Conservation (phyloP, 2,888 invertebrate species). For the Chrysolina haemoptera region DNA sequence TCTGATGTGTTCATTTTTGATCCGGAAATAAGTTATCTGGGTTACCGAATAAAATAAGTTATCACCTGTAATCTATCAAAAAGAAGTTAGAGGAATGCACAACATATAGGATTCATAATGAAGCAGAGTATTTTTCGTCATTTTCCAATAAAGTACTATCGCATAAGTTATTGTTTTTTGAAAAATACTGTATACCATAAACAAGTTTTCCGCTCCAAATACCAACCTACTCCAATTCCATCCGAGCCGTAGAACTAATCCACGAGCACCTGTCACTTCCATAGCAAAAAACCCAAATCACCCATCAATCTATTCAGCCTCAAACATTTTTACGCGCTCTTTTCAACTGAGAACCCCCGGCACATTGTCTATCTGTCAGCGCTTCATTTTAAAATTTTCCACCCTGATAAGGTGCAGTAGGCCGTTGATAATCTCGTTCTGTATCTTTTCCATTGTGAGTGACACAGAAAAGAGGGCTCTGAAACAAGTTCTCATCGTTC, state of each 20-base stretch:
- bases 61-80: too few species aligned
- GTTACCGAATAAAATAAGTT: too few species aligned
- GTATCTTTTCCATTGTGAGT: conserved; percentile 38
- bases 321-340: conserved; percentile 34
- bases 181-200: neutral
- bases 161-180: neutral
- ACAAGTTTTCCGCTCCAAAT: neutral
- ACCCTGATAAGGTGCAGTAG: conserved; percentile 47
- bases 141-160: neutral
- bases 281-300: conserved; percentile 39
- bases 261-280: conserved; percentile 38
- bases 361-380: conserved; percentile 40
- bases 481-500: neutral
- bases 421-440: conserved; percentile 44
- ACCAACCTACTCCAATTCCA: neutral
- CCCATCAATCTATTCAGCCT: conserved; percentile 42
- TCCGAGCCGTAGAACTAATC: neutral
- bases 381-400: conserved; percentile 44
- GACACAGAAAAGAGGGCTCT: neutral
- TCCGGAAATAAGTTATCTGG: too few species aligned
- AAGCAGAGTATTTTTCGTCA: neutral
- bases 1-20: too few species aligned
- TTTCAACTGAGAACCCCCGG: conserved; percentile 36
- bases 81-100: too few species aligned
- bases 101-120: too few species aligned